A percentile compares a stretch with the other conserved stretches of the same genome.
phyloP scores from a whole-genome alignment of 1,140 invertebrate species.

The Drosophila mojavensis region DNA sequence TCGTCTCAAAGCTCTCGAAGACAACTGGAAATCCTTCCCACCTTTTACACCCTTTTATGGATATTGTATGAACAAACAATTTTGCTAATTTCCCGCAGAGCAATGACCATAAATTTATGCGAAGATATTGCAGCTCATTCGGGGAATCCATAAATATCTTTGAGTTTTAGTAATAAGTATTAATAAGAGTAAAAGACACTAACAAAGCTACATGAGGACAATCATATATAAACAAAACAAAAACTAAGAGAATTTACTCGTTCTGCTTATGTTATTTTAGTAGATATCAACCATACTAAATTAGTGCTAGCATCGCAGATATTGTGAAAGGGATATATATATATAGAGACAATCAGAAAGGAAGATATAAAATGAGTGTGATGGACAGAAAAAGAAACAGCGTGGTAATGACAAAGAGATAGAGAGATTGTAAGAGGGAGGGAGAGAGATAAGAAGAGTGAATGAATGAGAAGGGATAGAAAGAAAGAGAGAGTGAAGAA shows the following conservation, averaged over 20 bases:
- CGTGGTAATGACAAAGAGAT: too few species aligned
- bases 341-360: too few species aligned
- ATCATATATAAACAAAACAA: not conserved
- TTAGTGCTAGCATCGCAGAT: too few species aligned
- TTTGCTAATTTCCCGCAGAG: slow-evolving; percentile 33
- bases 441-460: too few species aligned
- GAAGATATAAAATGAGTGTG: too few species aligned
- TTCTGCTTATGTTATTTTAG: too few species aligned
- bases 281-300: too few species aligned
- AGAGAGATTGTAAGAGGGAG: too few species aligned
- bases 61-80: not conserved
- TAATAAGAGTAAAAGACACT: slow-evolving; percentile 13
- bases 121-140: slow-evolving; percentile 37
- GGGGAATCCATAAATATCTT: slow-evolving; percentile 57
- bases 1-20: not conserved
- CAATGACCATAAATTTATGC: slow-evolving; percentile 62
- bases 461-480: too few species aligned
- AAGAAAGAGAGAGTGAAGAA: too few species aligned
- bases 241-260: not conserved
- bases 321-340: too few species aligned
- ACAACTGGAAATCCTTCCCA: slow-evolving; percentile 49
- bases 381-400: too few species aligned
- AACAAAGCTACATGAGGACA: slow-evolving; percentile 1
- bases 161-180: slow-evolving; percentile 35
- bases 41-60: slow-evolving; percentile 26